A percentile compares a stretch with the other conserved stretches of the same genome.
Conservation (phyloP, 2,113 vertebrate genomes). For the Trogon melanurus region DNA sequence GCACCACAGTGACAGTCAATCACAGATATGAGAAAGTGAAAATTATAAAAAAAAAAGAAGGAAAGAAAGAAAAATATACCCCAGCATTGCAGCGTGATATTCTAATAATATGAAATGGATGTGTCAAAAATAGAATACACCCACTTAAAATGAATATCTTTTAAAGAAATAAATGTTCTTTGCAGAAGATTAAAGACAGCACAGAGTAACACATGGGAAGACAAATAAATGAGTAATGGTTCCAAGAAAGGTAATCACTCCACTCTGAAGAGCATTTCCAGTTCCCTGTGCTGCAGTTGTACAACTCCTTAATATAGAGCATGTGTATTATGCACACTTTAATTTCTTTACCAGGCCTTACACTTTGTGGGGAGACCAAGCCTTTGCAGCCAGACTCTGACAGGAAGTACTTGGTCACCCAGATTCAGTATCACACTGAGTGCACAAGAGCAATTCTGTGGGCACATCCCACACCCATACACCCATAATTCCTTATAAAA, state of each 20-base stretch:
- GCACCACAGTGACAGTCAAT: not conserved
- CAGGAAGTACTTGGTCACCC: not conserved
- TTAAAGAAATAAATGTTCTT: constrained; percentile 28
- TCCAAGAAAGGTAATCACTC: constrained; percentile 13
- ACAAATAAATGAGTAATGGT: constrained; percentile 35
- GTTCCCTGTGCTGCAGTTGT: not conserved
- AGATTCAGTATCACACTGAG: not conserved
- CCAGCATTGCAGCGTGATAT: constrained; percentile 20
- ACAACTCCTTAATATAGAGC: not conserved
- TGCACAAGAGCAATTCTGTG: not conserved
- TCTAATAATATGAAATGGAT: constrained; percentile 48
- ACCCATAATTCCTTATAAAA: not conserved
- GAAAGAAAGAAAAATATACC: not conserved
- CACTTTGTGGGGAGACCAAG: not conserved
- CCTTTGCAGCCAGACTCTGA: not conserved
- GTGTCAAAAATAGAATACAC: constrained; percentile 61
- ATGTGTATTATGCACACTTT: not conserved
- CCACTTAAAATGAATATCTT: constrained; percentile 43
- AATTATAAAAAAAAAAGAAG: not conserved
- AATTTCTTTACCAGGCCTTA: not conserved
- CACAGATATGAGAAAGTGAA: not conserved
- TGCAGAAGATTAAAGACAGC: constrained; percentile 35
- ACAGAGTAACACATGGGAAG: not conserved
- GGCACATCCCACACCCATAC: not conserved
- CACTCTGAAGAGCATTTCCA: not conserved